Base-by-base conservation (phyloP, 2,797 vertebrate species). In the Petrocephalus sullivani region DNA sequence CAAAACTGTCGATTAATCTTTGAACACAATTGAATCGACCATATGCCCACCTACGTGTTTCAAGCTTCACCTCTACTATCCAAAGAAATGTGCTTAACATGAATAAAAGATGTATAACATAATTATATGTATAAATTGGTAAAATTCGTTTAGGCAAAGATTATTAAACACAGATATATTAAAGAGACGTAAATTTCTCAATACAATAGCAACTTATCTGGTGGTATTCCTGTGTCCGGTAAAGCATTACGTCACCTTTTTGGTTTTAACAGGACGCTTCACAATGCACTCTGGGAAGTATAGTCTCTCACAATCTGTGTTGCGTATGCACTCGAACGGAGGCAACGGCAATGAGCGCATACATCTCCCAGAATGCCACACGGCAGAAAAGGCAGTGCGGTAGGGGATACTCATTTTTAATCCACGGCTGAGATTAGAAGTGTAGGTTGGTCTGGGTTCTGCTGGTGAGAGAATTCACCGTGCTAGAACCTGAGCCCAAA, bases 201-300 rank as follows among this genome's bases (percentile, higher is more conserved):
- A 60, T 46, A 60, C 37, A 86, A 16, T 41, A 7, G 54, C 28
- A 57, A 86, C 23, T 61, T 61, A 9, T 49, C 37, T 21, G 19
- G 57, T 87, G 58, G 84, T 41, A 87, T 87, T 21, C n/a, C 16
- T 60, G 81, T 84, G 57, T 87, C 85, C 21, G 19, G 9, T 16
- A 88, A 90, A 46, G 86, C 89, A 93, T 93, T 93, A 92, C 92
- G 92, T 93, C 91, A 93, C 85, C 90, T 57, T 90, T 90, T 54
- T 57, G 51, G 56, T 89, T 86, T 81, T 9, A 41, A 37, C 81
- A 86, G 49, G 56, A 33, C 16, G 46, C 10, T 60, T 6, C n/a
- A 56, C 16, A 21, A 9, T 89, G 89, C 60, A 60, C 89, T 87
- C 51, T 91, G 91, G 89, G 89, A 90, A 49, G 88, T 91, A 92